Conservation (phyloP, 1,140 invertebrate species). For the Hesperophylax magnus region DNA sequence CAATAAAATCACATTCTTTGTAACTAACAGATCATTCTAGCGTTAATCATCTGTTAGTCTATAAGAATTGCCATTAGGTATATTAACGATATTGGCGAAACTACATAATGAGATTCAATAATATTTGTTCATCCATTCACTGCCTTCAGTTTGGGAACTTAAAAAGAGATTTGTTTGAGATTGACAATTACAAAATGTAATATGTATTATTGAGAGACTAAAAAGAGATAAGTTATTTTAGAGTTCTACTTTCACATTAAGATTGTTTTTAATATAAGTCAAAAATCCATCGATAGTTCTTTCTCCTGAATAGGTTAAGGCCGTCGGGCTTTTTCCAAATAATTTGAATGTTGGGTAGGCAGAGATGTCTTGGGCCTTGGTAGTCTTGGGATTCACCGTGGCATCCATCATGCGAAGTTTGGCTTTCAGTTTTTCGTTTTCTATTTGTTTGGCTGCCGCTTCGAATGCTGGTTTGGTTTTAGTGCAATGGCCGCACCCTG, state of each 20-base stretch:
- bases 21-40: too few relatives aligned
- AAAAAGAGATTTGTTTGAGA: too few relatives aligned
- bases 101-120: too few relatives aligned
- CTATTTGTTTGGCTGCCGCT: slow-evolving; percentile 74
- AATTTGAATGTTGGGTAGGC: slow-evolving; percentile 83
- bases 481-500: slow-evolving; percentile 86
- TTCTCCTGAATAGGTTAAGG: slow-evolving; percentile 73
- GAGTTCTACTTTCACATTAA: not conserved
- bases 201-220: not conserved
- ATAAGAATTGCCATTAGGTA: too few relatives aligned
- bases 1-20: too few relatives aligned
- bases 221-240: not conserved
- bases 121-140: too few relatives aligned
- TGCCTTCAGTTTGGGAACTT: too few relatives aligned
- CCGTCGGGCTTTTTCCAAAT: slow-evolving; percentile 77
- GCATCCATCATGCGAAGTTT: slow-evolving; percentile 80
- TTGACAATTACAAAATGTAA: too few relatives aligned
- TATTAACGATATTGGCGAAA: too few relatives aligned
- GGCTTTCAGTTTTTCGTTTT: slow-evolving; percentile 69
- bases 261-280: slow-evolving; percentile 53
- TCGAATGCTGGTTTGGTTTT: slow-evolving; percentile 80
- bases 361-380: slow-evolving; percentile 74
- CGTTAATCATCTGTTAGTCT: too few relatives aligned
- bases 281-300: slow-evolving; percentile 72
- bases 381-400: slow-evolving; percentile 72